Evolutionary conservation across 2,113 vertebrate species (phyloP), one percentile per base, ranked within the genome.

Genomic region (Bettongia penicillata): DNA sequence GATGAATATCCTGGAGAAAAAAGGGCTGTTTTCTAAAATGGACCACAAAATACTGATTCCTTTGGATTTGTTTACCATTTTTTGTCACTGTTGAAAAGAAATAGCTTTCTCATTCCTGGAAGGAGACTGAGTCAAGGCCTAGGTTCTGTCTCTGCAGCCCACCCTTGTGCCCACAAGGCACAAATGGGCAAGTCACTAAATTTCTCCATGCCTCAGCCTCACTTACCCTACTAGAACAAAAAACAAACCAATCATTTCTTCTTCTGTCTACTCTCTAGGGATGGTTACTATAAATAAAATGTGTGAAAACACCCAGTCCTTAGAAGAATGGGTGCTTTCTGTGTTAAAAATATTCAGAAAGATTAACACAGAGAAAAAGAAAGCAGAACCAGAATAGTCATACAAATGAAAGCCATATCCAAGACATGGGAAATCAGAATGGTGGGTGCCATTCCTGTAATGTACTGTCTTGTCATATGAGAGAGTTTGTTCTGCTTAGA

Each of bases 161-260:
- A 9, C 43, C 16, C 91, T 91, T 93, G 93, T 48, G 48, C 48
- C 48, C 48, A 26, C 23, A 37, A 31, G n/a, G 0, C 9, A 53
- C 25, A 14, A 61, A 26, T 94, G 0, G 12, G 90, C 95, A 96
- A 95, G 55, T 92, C 5, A 47, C 0, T 68, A 26, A 5, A 93
- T 94, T 28, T 94, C 57, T 93, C 91, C 92, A 19, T 91, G 89
- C 25, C 7, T 68, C 37, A 77, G n/a, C 5, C 37, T 77, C 16
- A n/a, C 0, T 68, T 31, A 68, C 14, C 31, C 37, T 77, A n/a
- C 19, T n/a, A 37, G 31, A 37, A 68, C 3, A 26, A 57, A 94
- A 97, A 89, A 49, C 22, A 91, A 26, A 51, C 31, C 50, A 91
- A 53, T 90, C 50, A 90, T 28, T 95, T 94, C 31, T 92, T 89